phyloP scores from a whole-genome alignment of 2,888 invertebrate species.

The Trypoxylon attenuatum region DNA sequence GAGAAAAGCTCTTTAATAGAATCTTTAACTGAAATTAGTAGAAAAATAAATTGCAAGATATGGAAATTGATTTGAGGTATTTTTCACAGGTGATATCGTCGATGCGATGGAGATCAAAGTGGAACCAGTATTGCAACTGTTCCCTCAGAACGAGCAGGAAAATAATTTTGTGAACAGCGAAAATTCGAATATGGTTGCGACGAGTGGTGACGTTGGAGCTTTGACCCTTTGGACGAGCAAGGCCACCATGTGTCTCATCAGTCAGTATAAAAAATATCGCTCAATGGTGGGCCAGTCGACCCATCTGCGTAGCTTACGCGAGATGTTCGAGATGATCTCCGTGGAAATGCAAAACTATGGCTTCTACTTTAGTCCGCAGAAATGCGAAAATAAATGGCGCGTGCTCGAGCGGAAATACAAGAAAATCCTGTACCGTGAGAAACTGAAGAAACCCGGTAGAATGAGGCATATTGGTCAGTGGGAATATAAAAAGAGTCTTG shows the following conservation, averaged over 20 bases:
- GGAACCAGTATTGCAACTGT: conserved; percentile 53
- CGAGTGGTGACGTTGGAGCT: conserved; percentile 51
- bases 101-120: conserved; percentile 56
- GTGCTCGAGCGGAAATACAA: conserved; percentile 69
- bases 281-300: conserved; percentile 65
- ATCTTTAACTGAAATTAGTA: too few species aligned
- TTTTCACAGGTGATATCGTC: conserved; percentile 39
- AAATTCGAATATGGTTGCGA: conserved; percentile 33
- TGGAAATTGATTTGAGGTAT: conserved; percentile 9
- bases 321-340: conserved; percentile 70
- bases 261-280: conserved; percentile 65
- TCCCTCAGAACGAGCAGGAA: conserved; percentile 54
- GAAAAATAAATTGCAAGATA: too few species aligned
- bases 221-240: conserved; percentile 65
- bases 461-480: conserved; percentile 68
- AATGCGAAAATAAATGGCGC: conserved; percentile 71
- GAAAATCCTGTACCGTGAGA: conserved; percentile 64
- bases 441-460: conserved; percentile 66
- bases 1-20: too few species aligned
- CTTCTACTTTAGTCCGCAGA: conserved; percentile 66
- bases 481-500: conserved; percentile 68
- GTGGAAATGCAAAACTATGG: conserved; percentile 66
- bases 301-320: conserved; percentile 62
- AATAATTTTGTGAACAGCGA: conserved; percentile 47
- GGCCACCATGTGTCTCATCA: conserved; percentile 66